These are phyloP conservation scores for Abrostola tripartita DNA, from an alignment of 2,888 invertebrate genomes.

Conservation along the genomic window DNA sequence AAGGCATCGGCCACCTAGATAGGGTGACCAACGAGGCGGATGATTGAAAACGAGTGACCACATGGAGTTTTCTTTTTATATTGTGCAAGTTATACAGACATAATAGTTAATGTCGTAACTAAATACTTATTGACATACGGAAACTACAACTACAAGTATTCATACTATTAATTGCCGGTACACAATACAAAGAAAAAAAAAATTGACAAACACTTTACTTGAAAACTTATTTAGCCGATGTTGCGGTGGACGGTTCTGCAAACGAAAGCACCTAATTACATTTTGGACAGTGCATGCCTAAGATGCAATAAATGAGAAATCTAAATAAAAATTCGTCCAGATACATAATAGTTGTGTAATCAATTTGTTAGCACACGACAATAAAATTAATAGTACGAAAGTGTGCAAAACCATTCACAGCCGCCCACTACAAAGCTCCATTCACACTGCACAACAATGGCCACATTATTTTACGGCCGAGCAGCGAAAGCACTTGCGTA, in stretches of 20 bases:
- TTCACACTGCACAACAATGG: slow-evolving; percentile 80
- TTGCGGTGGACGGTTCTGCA: not conserved
- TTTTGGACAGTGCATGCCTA: slow-evolving; percentile 20
- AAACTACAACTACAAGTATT: too few species aligned
- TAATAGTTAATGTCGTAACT: not conserved
- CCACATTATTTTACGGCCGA: slow-evolving; percentile 79
- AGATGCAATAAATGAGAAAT: slow-evolving; percentile 49
- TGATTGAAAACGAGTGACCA: slow-evolving; percentile 5
- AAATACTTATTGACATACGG: not conserved
- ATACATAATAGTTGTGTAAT: slow-evolving; percentile 56
- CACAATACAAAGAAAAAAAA: too few species aligned
- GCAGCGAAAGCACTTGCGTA: slow-evolving; percentile 82
- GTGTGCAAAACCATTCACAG: slow-evolving; percentile 69
- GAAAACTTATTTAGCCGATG: not conserved
- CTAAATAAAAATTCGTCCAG: slow-evolving; percentile 52
- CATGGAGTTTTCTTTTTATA: slow-evolving; percentile 1
- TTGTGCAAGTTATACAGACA: not conserved
- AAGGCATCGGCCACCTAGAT: not conserved
- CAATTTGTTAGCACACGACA: slow-evolving; percentile 64
- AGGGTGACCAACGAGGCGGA: slow-evolving; percentile 2
- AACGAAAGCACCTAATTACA: slow-evolving; percentile 28
- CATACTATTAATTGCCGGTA: too few species aligned
- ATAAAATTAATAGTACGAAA: slow-evolving; percentile 70
- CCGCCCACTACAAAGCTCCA: slow-evolving; percentile 77
- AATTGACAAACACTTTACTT: not conserved